Percentiles rank a stretch among this genome's conserved stretches.
Conservation (phyloP, 2,888 invertebrate species). For the Augochlorella aurata region DNA sequence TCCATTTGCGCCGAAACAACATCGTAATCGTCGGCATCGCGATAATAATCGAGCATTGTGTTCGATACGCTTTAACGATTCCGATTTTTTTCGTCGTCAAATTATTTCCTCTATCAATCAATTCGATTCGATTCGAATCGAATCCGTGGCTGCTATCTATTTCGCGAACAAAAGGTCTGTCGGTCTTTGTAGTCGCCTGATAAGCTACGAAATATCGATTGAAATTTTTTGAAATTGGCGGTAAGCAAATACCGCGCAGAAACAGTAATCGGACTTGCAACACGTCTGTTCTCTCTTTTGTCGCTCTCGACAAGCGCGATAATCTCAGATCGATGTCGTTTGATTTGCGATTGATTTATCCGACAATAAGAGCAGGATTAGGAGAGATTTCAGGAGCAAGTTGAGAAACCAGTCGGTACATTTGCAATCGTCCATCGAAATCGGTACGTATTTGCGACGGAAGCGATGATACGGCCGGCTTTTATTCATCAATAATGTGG, state of each 20-base stretch:
- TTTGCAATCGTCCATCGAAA: no score
- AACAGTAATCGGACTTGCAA: neutral
- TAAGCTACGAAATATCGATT: neutral
- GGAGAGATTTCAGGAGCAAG: no score
- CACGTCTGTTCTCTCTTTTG: neutral
- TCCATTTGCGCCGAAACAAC: slow-evolving; percentile 20
- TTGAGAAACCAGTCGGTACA: no score
- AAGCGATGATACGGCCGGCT: no score
- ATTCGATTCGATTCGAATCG: no score
- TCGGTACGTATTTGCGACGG: no score
- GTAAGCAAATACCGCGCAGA: neutral
- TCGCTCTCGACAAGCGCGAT: neutral
- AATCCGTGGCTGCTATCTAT: neutral
- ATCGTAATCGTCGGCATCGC: slow-evolving; percentile 49
- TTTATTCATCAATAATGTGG: no score
- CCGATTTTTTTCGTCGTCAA: neutral
- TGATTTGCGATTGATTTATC: no score
- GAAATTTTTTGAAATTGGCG: neutral
- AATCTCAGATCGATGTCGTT: no score
- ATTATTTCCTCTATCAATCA: neutral
- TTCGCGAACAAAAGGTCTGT: neutral
- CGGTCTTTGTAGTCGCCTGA: neutral
- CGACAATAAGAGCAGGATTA: no score
- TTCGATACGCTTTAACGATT: neutral
- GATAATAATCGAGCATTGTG: slow-evolving; percentile 37